Percentiles rank a stretch among this genome's conserved stretches.
Conservation (phyloP, 2,797 vertebrate genomes). For the Gymnocypris eckloni region DNA sequence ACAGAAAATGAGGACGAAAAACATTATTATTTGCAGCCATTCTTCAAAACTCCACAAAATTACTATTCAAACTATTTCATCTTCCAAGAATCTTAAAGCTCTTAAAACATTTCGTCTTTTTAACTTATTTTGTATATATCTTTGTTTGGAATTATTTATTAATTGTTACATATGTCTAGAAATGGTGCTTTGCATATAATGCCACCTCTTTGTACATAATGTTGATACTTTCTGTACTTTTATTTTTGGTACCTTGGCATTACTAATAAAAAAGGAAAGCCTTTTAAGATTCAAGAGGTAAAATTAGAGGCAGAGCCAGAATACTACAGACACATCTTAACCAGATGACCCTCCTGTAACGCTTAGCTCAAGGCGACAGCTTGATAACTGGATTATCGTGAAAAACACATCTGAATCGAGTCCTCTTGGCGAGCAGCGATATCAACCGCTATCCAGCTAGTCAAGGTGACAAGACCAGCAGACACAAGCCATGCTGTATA, state of each 20-base stretch:
- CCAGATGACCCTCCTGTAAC: constrained; percentile 35
- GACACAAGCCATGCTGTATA: constrained; percentile 30
- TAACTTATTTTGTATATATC: no score
- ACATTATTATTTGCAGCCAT: neutral
- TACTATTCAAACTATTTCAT: no score
- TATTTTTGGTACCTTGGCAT: no score
- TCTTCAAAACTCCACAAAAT: neutral
- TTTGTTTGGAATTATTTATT: no score
- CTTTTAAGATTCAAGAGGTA: neutral
- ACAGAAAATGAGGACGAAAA: neutral
- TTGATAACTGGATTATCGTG: constrained; percentile 59
- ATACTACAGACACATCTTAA: constrained; percentile 8
- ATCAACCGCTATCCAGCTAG: constrained; percentile 29
- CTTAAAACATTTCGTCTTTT: no score
- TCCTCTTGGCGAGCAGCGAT: constrained; percentile 33
- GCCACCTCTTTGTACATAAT: no score
- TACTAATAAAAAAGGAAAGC: neutral
- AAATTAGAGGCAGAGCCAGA: neutral
- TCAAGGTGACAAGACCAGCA: constrained; percentile 27
- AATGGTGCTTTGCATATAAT: no score
- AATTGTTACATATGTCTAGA: no score
- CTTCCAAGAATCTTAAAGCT: no score
- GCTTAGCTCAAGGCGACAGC: constrained; percentile 26
- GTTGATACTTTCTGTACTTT: no score
- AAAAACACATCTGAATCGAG: constrained; percentile 44